These are phyloP conservation scores for Thinocorus orbignyianus DNA, from an alignment of 2,113 vertebrate genomes.

Conservation along the genomic window DNA sequence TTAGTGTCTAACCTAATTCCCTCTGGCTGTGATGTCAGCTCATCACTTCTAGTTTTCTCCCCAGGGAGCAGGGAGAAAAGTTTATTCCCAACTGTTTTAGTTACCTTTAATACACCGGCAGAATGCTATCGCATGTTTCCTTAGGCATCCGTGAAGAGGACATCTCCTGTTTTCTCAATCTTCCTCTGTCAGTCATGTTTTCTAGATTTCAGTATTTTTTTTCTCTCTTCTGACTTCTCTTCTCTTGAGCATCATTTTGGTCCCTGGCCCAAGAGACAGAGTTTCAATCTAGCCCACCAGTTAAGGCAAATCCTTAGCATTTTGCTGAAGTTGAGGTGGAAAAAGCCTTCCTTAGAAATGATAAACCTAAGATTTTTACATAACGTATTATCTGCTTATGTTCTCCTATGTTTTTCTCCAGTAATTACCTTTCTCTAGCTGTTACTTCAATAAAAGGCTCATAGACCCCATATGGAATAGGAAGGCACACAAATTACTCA, in stretches of 20 bases:
- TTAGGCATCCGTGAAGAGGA: background rate
- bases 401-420: background rate
- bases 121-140: background rate
- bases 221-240: background rate
- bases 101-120: background rate
- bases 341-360: background rate
- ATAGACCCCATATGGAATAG: background rate
- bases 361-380: background rate
- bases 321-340: background rate
- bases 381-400: background rate
- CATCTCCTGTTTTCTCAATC: background rate
- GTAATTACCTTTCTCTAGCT: constrained; percentile 4
- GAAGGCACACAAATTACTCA: background rate
- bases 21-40: background rate
- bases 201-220: background rate
- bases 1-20: background rate
- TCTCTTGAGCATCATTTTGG: background rate
- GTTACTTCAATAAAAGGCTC: background rate
- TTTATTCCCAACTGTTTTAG: background rate
- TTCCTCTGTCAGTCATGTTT: background rate
- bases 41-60: background rate
- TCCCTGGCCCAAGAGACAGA: accelerated
- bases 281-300: background rate
- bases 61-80: background rate
- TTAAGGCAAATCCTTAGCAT: background rate